These are phyloP conservation scores for Anhinga anhinga DNA, from an alignment of 2,113 vertebrate genomes.

Conservation along the genomic window DNA sequence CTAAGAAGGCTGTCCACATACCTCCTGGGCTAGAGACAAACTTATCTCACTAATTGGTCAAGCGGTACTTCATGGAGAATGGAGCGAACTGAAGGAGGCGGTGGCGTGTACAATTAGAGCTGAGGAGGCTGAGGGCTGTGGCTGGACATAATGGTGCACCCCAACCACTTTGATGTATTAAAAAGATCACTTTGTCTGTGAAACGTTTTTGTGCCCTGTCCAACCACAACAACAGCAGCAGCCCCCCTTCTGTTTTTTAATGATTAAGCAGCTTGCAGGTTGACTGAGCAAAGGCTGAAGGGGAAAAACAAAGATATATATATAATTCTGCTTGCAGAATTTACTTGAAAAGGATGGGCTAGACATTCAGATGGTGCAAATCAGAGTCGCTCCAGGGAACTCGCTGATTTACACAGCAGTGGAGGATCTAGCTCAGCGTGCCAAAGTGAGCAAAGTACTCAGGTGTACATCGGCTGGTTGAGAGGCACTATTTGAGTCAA, in stretches of 20 bases:
- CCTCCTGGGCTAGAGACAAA: not conserved
- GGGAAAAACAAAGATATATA: not conserved
- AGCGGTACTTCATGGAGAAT: not conserved
- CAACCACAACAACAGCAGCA: not conserved
- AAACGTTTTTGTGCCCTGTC: not conserved
- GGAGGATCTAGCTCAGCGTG: not conserved
- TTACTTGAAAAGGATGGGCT: slow-evolving; percentile 7
- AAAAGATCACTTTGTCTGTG: not conserved
- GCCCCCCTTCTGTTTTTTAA: not conserved
- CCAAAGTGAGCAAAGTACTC: not conserved
- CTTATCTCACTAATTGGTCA: not conserved
- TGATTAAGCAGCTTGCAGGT: not conserved
- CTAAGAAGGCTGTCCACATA: not conserved
- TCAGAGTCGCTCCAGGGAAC: not conserved
- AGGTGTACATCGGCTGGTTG: not conserved
- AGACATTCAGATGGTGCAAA: slow-evolving; percentile 17
- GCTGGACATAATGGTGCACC: not conserved
- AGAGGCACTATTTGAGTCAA: slow-evolving; percentile 45
- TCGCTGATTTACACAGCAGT: slow-evolving; percentile 42
- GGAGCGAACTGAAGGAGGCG: not conserved
- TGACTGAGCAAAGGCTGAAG: slow-evolving; percentile 14
- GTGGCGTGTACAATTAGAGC: not conserved
- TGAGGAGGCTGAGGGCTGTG: not conserved
- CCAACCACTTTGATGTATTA: not conserved
- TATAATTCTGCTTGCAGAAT: slow-evolving; percentile 7